These are phyloP conservation scores for Drosophila littoralis DNA, from an alignment of 1,140 invertebrate genomes.

Conservation along the genomic window DNA sequence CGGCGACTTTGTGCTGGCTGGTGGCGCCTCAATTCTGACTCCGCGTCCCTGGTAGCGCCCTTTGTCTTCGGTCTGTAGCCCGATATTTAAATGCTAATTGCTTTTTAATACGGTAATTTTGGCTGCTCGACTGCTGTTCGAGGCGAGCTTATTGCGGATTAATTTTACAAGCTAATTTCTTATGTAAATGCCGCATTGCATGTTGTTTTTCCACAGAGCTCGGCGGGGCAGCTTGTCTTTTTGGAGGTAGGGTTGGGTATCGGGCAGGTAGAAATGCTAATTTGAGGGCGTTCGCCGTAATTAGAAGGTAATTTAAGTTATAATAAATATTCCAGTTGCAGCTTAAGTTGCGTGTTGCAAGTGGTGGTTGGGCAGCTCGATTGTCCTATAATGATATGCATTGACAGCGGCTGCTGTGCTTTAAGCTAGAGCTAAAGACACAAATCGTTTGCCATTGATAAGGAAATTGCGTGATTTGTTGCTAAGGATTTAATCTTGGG, in stretches of 20 bases:
- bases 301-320: conserved; percentile 79
- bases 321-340: conserved; percentile 69
- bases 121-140: conserved; percentile 56
- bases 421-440: conserved; percentile 7
- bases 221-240: neutral
- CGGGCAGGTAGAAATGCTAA: conserved; percentile 67
- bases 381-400: conserved; percentile 15
- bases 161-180: conserved; percentile 84
- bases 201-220: conserved; percentile 57
- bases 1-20: conserved; percentile 11
- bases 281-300: conserved; percentile 65
- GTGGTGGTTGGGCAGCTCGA: neutral
- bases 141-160: conserved; percentile 81
- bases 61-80: conserved; percentile 37
- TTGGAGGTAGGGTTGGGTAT: conserved; percentile 6
- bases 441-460: conserved; percentile 15
- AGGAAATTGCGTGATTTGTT: conserved; percentile 14
- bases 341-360: conserved; percentile 45
- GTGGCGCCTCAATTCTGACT: conserved; percentile 16
- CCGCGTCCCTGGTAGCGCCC: conserved; percentile 17
- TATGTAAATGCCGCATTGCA: conserved; percentile 79
- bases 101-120: conserved; percentile 84
- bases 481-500: neutral
- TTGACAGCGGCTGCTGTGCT: conserved; percentile 9
- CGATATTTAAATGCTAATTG: conserved; percentile 82